These are phyloP conservation scores for Petrocephalus microphthalmus DNA, from an alignment of 2,113 vertebrate species.

Conservation along the genomic window DNA sequence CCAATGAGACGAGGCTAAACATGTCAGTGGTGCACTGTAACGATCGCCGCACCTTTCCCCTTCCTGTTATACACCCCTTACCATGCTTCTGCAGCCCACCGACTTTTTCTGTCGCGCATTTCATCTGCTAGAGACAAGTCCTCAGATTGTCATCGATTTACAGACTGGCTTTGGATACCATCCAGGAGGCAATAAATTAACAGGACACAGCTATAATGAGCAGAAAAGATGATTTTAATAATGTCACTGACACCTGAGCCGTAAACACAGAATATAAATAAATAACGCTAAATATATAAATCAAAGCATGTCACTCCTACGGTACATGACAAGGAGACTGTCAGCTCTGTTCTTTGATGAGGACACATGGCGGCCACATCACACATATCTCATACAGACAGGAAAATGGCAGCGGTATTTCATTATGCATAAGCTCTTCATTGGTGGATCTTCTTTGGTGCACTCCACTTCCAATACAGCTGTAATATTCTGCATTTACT, in stretches of 20 bases:
- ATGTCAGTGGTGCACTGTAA: not conserved
- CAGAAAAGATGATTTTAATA: not conserved
- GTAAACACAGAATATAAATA: not conserved
- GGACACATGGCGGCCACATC: not conserved
- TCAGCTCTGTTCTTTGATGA: not conserved
- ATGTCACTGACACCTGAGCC: not conserved
- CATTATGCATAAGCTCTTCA: not conserved
- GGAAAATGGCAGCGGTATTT: not conserved
- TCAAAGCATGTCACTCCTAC: not conserved
- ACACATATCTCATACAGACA: not conserved
- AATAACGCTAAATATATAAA: not conserved
- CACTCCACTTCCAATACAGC: not conserved
- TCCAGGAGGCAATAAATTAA: not conserved
- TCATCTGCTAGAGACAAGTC: not conserved
- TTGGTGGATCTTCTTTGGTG: not conserved
- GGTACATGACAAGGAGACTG: not conserved
- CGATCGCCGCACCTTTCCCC: not conserved
- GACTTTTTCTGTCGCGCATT: not conserved
- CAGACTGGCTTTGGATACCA: not conserved
- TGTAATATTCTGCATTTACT: not conserved
- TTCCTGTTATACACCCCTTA: not conserved
- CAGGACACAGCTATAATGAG: not conserved
- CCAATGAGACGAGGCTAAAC: not conserved
- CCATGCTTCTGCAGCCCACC: not conserved
- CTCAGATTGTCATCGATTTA: not conserved